These are phyloP conservation scores for Pogonocichla stellata DNA, from an alignment of 2,113 vertebrate genomes.

Conservation along the genomic window DNA sequence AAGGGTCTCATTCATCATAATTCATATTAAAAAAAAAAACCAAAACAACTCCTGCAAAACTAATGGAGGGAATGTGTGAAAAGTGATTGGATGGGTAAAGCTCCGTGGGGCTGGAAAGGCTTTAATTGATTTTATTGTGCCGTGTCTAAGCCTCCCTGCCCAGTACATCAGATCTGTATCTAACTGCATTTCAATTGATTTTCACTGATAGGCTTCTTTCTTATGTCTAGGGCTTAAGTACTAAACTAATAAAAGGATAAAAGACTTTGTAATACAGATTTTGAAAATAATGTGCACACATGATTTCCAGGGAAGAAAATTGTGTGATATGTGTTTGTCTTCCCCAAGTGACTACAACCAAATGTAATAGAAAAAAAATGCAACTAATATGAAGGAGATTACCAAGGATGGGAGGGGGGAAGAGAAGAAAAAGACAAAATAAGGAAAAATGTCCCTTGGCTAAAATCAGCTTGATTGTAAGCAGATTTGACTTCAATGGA, in stretches of 20 bases:
- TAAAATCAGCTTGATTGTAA: slow-evolving; percentile 46
- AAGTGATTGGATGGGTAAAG: slow-evolving; percentile 76
- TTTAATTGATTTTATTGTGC: slow-evolving; percentile 82
- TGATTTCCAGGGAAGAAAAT: slow-evolving; percentile 47
- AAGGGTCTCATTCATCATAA: slow-evolving; percentile 79
- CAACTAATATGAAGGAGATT: neutral
- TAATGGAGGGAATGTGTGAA: slow-evolving; percentile 79
- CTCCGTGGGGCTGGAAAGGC: slow-evolving; percentile 66
- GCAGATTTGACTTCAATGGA: slow-evolving; percentile 28
- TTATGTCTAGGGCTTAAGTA: slow-evolving; percentile 78
- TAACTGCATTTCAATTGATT: slow-evolving; percentile 87
- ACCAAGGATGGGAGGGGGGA: neutral
- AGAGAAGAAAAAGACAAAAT: neutral
- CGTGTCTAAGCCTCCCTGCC: slow-evolving; percentile 67
- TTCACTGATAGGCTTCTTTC: slow-evolving; percentile 83
- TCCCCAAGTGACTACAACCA: neutral
- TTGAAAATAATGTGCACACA: slow-evolving; percentile 70
- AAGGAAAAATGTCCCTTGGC: neutral
- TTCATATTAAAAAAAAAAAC: slow-evolving; percentile 54
- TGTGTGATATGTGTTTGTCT: neutral
- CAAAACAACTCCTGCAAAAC: slow-evolving; percentile 52
- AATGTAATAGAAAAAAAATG: neutral
- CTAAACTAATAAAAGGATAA: slow-evolving; percentile 84
- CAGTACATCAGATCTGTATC: slow-evolving; percentile 77
- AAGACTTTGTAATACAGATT: slow-evolving; percentile 79